phyloP scores from a whole-genome alignment of 2,888 invertebrate genomes.

The Sesia apiformis region DNA sequence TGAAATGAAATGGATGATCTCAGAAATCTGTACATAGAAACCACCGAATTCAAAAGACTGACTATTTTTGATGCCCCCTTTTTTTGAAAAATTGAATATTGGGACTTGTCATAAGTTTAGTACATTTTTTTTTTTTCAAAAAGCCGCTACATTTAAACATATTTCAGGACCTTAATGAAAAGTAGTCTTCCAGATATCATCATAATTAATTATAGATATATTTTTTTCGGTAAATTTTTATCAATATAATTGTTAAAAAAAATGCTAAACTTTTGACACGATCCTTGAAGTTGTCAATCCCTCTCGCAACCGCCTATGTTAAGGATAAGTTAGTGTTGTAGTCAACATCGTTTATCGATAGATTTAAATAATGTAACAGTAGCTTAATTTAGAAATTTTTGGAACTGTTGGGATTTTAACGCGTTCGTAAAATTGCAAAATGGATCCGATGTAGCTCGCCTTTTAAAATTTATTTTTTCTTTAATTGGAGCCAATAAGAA shows the following conservation, averaged over 20 bases:
- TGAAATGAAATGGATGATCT: constrained; percentile 10
- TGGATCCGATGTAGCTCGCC: no score
- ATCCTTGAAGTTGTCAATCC: constrained; percentile 1
- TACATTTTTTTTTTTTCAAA: background rate
- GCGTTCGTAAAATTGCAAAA: no score
- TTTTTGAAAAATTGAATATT: constrained; percentile 6
- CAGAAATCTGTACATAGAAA: constrained; percentile 6
- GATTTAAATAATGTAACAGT: background rate
- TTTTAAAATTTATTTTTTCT: no score
- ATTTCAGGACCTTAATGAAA: no score
- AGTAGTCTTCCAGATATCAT: no score
- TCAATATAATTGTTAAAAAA: background rate
- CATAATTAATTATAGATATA: no score
- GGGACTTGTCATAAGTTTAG: constrained; percentile 6
- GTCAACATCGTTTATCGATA: background rate
- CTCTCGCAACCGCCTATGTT: constrained; percentile 1
- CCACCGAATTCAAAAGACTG: constrained; percentile 22
- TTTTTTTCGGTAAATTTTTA: no score
- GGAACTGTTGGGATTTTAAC: no score
- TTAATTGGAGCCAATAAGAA: no score
- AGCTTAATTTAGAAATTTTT: background rate
- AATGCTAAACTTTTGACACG: constrained; percentile 3
- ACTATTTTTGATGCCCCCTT: constrained; percentile 13
- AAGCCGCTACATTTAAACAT: no score
- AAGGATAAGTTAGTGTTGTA: background rate